A percentile compares a stretch with the other conserved stretches of the same genome.
Conservation (phyloP, 2,888 invertebrate genomes). For the Lithophane semibrunnea region DNA sequence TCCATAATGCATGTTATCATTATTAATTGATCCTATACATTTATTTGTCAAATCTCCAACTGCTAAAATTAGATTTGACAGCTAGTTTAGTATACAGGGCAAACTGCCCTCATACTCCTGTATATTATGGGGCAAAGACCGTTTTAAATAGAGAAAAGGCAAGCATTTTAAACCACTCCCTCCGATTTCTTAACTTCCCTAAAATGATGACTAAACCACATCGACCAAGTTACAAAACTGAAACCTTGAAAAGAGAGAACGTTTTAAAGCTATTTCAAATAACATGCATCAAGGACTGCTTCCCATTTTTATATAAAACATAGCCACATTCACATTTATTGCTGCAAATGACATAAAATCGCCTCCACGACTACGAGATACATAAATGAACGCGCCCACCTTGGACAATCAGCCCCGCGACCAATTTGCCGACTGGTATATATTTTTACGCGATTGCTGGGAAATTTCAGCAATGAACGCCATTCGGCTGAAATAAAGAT, state of each 20-base stretch:
- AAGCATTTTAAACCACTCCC: neutral
- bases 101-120: neutral
- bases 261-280: neutral
- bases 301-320: constrained; percentile 27
- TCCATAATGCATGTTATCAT: constrained; percentile 21
- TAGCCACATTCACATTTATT: neutral
- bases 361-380: neutral
- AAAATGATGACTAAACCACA: no score
- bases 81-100: neutral
- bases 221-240: neutral
- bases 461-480: neutral
- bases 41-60: neutral
- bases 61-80: neutral
- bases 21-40: neutral
- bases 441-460: neutral
- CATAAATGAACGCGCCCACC: neutral
- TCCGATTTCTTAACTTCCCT: neutral
- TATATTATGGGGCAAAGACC: neutral
- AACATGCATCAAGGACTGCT: constrained; percentile 38
- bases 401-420: neutral
- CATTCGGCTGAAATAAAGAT: neutral
- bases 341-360: constrained; percentile 31
- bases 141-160: neutral
- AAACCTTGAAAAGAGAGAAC: neutral
- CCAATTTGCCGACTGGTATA: no score